phyloP scores from a whole-genome alignment of 2,797 vertebrate species.

The Paramormyrops hopkinsi region DNA sequence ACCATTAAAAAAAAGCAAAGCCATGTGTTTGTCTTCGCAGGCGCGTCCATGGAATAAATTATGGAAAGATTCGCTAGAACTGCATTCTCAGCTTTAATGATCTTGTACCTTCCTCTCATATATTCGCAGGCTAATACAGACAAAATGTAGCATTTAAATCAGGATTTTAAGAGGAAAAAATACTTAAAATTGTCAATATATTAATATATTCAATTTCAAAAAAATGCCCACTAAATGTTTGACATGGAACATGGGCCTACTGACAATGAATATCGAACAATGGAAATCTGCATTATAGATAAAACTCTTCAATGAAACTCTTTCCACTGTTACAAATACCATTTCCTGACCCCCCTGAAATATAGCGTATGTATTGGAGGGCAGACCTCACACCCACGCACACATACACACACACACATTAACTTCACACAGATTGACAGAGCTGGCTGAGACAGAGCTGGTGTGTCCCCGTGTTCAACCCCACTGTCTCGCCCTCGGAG shows the following conservation, averaged over 20 bases:
- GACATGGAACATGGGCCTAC: conserved; percentile 17
- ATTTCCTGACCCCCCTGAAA: conserved; percentile 34
- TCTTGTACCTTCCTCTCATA: conserved; percentile 20
- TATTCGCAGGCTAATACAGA: conserved; percentile 34
- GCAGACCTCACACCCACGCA: conserved; percentile 44
- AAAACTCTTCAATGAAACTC: conserved; percentile 58
- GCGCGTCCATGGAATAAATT: background rate
- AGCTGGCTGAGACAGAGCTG: conserved; percentile 45
- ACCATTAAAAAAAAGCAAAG: background rate
- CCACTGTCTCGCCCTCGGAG: conserved; percentile 38
- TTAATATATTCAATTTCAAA: conserved; percentile 40
- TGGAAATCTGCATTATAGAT: conserved; percentile 27
- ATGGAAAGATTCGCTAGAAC: background rate
- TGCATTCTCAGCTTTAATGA: conserved; percentile 26
- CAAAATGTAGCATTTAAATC: conserved; percentile 41
- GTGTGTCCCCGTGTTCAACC: conserved; percentile 40
- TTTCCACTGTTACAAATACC: conserved; percentile 51
- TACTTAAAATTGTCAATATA: conserved; percentile 46
- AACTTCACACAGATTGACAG: conserved; percentile 22
- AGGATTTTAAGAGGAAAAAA: conserved; percentile 34
- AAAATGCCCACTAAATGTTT: conserved; percentile 14
- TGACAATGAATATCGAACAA: conserved; percentile 23
- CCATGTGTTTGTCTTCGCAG: background rate
- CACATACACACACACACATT: conserved; percentile 28
- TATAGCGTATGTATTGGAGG: conserved; percentile 44